Evolutionary conservation across 2,888 invertebrate genomes (phyloP), one percentile per base, ranked within the genome.

Genomic region (Frankliniella intonsa): DNA sequence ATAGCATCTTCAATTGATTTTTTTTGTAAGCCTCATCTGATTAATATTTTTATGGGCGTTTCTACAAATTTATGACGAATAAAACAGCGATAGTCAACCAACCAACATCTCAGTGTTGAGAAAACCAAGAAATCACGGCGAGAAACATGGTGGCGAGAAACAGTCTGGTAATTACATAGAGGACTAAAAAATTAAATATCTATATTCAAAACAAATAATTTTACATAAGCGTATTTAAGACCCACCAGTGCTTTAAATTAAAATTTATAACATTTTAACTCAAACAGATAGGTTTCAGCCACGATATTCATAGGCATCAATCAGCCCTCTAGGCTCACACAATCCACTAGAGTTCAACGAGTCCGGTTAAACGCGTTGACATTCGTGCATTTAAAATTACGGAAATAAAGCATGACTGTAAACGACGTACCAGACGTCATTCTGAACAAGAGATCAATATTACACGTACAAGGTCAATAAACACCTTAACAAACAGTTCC

Each of bases 131-230:
- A 69, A 19, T 69, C 69, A 69, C 69, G 69, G 69, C 19, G 22
- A 69, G 69, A 69, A 69, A 69, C 69, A 69, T 22, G 69, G 19
- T 19, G 69, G 69, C 22, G 69, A 69, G 69, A 69, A 69, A 22
- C 69, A 69, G 69, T 69, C 69, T 69, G 69, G 69, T 69, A 69
- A 69, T 69, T 69, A 69, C 69, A 69, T 22, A 22, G 69, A 69
- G 69, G 69, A 69, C 69, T 69, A 69, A 69, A 69, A 69, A 69
- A 69, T 69, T 69, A 69, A 69, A 69, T 69, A 69, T 69, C 69
- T 69, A 69, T 69, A 69, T 69, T 69, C 69, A 69, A 69, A 69
- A 69, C 69, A 69, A 69, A 69, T 69, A 69, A 69, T 69, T 69
- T 69, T 69, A 69, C 69, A 69, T 69, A 69, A 69, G 69, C 69